phyloP scores from a whole-genome alignment of 2,888 invertebrate species.

The Erpobdella octoculata region DNA sequence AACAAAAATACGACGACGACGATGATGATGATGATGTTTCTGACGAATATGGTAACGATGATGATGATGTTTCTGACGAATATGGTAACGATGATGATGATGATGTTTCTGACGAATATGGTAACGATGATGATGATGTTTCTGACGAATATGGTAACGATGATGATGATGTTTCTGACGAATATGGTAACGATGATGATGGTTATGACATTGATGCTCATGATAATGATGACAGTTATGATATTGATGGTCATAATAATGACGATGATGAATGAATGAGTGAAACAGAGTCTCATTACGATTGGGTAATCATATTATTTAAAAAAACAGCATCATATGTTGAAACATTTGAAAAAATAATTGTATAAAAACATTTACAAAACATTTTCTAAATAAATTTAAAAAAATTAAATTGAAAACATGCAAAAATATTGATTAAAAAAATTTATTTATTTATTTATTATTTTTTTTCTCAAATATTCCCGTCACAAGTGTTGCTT shows the following conservation, averaged over 20 bases:
- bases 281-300: background rate
- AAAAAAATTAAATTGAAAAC: too few species aligned
- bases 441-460: too few species aligned
- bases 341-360: too few species aligned
- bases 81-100: background rate
- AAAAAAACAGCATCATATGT: too few species aligned
- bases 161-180: conserved; percentile 21
- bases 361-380: too few species aligned
- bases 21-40: background rate
- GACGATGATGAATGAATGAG: background rate
- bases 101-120: background rate
- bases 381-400: too few species aligned
- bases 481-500: too few species aligned
- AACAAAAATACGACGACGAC: background rate
- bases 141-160: background rate
- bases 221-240: background rate
- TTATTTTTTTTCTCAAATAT: too few species aligned
- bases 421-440: too few species aligned
- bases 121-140: background rate
- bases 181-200: conserved; percentile 20
- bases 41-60: background rate
- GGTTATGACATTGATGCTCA: conserved; percentile 9
- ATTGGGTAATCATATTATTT: too few species aligned
- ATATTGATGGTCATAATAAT: background rate
- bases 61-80: background rate